A percentile compares a stretch with the other conserved stretches of the same genome.
phyloP scores from a whole-genome alignment of 2,797 vertebrate genomes.

The Heterohyrax brucei region DNA sequence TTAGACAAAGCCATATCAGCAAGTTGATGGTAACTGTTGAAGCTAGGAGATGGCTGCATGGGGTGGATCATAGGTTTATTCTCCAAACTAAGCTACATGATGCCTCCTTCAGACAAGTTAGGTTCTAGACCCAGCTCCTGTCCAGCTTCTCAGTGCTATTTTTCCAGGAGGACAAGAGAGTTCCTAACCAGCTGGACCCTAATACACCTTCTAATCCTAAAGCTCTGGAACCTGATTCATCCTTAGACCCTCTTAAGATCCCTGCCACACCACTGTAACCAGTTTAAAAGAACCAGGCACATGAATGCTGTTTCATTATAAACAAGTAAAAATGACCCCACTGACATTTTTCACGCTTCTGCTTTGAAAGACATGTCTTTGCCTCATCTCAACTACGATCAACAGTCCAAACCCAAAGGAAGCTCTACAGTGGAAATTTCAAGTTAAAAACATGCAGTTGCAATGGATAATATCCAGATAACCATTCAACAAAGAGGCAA shows the following conservation, averaged over 20 bases:
- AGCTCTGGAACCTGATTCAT: neutral
- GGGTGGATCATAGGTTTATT: neutral
- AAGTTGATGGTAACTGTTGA: neutral
- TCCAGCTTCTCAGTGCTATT: neutral
- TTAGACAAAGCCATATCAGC: neutral
- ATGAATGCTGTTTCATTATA: neutral
- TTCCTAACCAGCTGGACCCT: neutral
- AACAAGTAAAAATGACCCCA: neutral
- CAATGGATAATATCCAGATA: conserved; percentile 75
- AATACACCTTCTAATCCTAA: neutral
- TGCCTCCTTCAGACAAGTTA: neutral
- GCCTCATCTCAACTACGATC: neutral
- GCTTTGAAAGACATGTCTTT: neutral
- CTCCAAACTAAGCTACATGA: neutral
- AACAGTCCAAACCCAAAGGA: neutral
- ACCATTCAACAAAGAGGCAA: conserved; percentile 67
- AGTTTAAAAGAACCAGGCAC: neutral
- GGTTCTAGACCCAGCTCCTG: neutral
- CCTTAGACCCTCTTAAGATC: neutral
- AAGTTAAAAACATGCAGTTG: conserved; percentile 37
- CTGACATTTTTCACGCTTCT: neutral
- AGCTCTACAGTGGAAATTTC: conserved; percentile 61
- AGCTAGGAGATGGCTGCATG: neutral
- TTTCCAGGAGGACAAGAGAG: neutral
- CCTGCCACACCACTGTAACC: neutral